Conservation (phyloP, 2,797 vertebrate genomes). For the Helarctos malayanus region DNA sequence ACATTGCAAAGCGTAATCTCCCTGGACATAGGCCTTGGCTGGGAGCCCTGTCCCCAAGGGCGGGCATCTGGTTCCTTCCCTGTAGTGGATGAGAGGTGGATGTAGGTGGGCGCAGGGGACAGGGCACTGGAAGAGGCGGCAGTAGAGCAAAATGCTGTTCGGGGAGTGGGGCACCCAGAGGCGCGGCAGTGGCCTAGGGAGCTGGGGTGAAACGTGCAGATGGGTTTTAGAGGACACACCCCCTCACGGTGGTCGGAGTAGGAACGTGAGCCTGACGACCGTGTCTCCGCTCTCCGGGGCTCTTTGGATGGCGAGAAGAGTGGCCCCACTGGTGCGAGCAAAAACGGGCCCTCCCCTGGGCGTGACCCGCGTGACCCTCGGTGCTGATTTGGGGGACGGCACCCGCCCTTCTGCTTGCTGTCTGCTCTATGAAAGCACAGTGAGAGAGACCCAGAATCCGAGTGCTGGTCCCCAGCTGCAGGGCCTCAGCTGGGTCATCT, state of each 20-base stretch:
- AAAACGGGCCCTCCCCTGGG: rapidly evolving
- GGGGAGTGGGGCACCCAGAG: background rate
- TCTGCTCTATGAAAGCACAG: background rate
- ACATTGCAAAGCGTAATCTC: background rate
- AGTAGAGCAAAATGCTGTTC: background rate
- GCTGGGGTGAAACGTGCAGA: rapidly evolving
- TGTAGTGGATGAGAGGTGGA: background rate
- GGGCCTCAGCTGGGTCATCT: no score
- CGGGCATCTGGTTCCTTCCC: rapidly evolving
- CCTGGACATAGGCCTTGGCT: rapidly evolving
- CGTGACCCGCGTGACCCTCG: background rate
- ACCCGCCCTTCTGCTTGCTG: rapidly evolving
- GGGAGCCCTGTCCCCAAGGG: rapidly evolving
- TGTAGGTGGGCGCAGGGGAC: background rate
- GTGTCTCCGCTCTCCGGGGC: background rate
- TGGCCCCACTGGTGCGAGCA: background rate
- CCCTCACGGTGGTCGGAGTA: no score
- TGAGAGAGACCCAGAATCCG: rapidly evolving
- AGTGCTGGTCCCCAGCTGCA: background rate
- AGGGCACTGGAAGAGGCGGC: background rate
- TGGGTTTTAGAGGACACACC: background rate
- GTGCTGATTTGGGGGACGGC: background rate
- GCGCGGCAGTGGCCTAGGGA: background rate
- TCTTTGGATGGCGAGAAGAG: background rate
- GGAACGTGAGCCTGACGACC: rapidly evolving